These are phyloP conservation scores for Melanerpes aurifrons DNA, from an alignment of 2,113 vertebrate species.

Conservation along the genomic window DNA sequence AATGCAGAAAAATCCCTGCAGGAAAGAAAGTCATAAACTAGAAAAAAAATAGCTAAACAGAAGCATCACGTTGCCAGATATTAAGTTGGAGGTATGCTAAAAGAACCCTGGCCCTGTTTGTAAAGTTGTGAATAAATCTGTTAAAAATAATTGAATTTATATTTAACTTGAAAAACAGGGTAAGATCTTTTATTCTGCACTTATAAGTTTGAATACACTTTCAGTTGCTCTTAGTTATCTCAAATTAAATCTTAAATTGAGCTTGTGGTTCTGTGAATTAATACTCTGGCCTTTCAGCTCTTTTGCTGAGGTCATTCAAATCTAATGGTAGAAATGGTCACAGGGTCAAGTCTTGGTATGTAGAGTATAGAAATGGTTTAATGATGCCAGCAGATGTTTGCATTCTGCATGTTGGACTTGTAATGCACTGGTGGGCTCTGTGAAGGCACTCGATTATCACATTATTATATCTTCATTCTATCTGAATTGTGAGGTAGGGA, in stretches of 20 bases:
- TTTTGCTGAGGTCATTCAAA: slow-evolving; percentile 82
- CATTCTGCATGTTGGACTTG: slow-evolving; percentile 56
- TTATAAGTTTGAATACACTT: slow-evolving; percentile 85
- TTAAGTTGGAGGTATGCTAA: slow-evolving; percentile 49
- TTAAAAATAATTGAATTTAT: slow-evolving; percentile 79
- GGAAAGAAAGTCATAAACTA: slow-evolving; percentile 67
- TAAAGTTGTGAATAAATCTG: slow-evolving; percentile 78
- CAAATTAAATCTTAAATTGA: slow-evolving; percentile 89
- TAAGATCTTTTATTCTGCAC: slow-evolving; percentile 74
- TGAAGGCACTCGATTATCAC: slow-evolving; percentile 60
- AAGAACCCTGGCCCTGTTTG: slow-evolving; percentile 62
- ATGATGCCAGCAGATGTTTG: slow-evolving; percentile 78
- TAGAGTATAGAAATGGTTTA: slow-evolving; percentile 77
- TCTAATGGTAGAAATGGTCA: slow-evolving; percentile 79
- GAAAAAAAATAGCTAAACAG: slow-evolving; percentile 18
- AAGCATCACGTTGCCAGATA: slow-evolving; percentile 39
- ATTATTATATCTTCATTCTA: slow-evolving; percentile 33
- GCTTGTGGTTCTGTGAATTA: slow-evolving; percentile 84
- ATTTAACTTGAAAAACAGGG: slow-evolving; percentile 79
- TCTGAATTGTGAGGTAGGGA: slow-evolving; percentile 21
- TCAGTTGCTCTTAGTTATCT: slow-evolving; percentile 82
- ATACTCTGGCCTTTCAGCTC: slow-evolving; percentile 81
- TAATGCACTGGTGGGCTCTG: slow-evolving; percentile 50
- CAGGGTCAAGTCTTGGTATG: slow-evolving; percentile 77
- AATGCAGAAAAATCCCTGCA: slow-evolving; percentile 64